Evolutionary conservation across 2,797 vertebrate genomes (phyloP).

Genomic region (Microhierax caerulescens): DNA sequence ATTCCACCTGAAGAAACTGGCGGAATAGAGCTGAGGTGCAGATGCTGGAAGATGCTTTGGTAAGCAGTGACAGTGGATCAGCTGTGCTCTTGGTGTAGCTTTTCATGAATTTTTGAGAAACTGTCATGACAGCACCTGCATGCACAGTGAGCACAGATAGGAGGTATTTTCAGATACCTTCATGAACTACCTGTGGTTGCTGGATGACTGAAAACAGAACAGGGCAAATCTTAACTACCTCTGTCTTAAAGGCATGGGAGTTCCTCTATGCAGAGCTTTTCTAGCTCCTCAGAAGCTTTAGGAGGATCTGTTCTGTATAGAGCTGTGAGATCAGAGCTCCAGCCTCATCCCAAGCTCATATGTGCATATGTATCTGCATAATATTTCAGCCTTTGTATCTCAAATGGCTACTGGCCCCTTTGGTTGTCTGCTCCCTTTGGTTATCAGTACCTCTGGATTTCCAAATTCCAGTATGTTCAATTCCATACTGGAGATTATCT

Average conservation of each 20-base stretch:
- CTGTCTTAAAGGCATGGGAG: neutral
- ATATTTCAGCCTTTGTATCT: neutral
- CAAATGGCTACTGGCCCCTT: neutral
- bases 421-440: neutral
- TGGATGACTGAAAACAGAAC: neutral
- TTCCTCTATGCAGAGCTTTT: neutral
- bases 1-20: neutral
- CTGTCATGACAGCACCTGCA: neutral
- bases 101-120: neutral
- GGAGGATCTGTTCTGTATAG: neutral
- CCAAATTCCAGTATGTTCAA: neutral
- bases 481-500: neutral
- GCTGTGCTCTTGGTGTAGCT: neutral
- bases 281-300: neutral
- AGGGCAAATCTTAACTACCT: neutral
- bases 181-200: neutral
- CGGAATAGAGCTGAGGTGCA: neutral
- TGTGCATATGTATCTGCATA: neutral
- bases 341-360: neutral
- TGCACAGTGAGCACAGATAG: neutral
- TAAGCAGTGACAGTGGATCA: neutral
- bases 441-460: neutral
- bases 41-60: neutral
- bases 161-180: neutral
- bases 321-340: fast-evolving